Conservation (phyloP, 2,888 invertebrate genomes). For the Morpho deidamia region DNA sequence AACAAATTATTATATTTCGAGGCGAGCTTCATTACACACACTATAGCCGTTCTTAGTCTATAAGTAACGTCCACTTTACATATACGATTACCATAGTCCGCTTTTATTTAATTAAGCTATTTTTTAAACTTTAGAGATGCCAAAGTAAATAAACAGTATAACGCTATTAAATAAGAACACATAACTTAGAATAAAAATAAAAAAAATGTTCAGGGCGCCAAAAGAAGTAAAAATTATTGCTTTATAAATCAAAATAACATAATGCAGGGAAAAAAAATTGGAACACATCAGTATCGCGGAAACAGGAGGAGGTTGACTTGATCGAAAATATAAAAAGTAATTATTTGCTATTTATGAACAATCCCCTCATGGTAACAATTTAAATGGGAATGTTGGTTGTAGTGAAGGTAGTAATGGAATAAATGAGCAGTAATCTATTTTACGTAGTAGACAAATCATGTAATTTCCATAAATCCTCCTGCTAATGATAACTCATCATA, state of each 20-base stretch:
- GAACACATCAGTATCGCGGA: slow-evolving; percentile 45
- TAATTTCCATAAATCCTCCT: slow-evolving; percentile 60
- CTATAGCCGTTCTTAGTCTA: too few relatives aligned
- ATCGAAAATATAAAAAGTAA: slow-evolving; percentile 41
- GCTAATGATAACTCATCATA: slow-evolving; percentile 3
- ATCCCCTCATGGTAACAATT: slow-evolving; percentile 65
- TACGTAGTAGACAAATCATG: slow-evolving; percentile 34
- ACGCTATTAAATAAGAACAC: not conserved
- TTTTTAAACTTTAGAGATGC: too few relatives aligned
- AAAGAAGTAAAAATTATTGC: slow-evolving; percentile 38
- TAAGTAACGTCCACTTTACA: too few relatives aligned
- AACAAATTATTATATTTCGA: too few relatives aligned
- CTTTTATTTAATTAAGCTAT: too few relatives aligned
- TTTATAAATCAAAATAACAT: slow-evolving; percentile 30
- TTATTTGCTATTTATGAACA: slow-evolving; percentile 32
- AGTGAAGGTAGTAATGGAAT: not conserved
- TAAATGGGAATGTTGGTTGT: slow-evolving; percentile 24
- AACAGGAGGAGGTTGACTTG: slow-evolving; percentile 74
- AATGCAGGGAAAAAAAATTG: slow-evolving; percentile 32
- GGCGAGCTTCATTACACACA: too few relatives aligned
- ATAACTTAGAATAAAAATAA: slow-evolving; percentile 5
- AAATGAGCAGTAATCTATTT: slow-evolving; percentile 13
- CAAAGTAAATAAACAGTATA: not conserved
- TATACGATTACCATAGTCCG: too few relatives aligned
- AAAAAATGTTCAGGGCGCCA: slow-evolving; percentile 57